These are phyloP conservation scores for Perognathus longimembris DNA, from an alignment of 2,113 vertebrate species.

Conservation along the genomic window DNA sequence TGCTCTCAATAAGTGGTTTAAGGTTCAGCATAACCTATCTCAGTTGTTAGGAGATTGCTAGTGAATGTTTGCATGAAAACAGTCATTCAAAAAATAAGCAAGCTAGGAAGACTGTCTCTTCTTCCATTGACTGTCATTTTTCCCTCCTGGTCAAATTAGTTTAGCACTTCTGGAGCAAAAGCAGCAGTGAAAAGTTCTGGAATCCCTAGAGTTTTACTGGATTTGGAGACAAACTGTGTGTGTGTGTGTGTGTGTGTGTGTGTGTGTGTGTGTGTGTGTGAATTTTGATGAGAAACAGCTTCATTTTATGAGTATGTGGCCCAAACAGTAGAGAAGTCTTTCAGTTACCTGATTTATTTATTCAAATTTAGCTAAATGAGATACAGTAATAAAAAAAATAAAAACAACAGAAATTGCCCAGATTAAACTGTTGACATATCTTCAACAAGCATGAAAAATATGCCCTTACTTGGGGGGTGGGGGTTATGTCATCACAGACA, in stretches of 20 bases:
- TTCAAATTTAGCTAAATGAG: constrained; percentile 14
- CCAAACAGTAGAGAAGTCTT: not conserved
- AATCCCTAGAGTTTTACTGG: not conserved
- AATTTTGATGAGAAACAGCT: not conserved
- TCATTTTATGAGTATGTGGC: constrained; percentile 22
- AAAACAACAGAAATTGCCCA: constrained; percentile 34
- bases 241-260: no score
- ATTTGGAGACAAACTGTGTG: constrained; percentile 26
- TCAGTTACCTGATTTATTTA: not conserved
- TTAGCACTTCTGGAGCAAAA: not conserved
- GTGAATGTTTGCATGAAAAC: not conserved
- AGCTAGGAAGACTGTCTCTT: not conserved
- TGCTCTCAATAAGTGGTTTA: not conserved
- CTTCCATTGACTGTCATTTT: not conserved
- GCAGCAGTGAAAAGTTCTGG: not conserved
- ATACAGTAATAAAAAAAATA: not conserved
- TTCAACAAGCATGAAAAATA: constrained; percentile 21
- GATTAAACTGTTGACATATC: not conserved
- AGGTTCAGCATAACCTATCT: not conserved
- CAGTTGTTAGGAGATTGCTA: not conserved
- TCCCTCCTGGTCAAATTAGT: not conserved
- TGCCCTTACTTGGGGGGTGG: not conserved
- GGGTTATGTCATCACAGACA: not conserved
- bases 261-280: no score
- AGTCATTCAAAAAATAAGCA: not conserved